Conservation (phyloP, 37 sponge, comb jelly and placozoan genomes). For the Oopsacas minuta region DNA sequence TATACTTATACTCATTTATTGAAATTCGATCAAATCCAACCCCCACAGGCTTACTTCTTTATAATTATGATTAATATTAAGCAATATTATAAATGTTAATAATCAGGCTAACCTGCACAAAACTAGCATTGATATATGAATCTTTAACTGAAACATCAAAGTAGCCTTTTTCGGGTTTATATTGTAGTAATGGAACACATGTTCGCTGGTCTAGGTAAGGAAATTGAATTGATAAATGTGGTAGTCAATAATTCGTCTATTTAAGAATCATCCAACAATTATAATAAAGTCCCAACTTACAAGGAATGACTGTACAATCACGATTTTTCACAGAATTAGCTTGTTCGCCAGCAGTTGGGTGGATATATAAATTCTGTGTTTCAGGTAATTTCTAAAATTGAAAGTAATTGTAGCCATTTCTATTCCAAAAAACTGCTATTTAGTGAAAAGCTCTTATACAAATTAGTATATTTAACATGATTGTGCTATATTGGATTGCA, state of each 20-base stretch:
- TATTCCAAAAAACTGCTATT: neutral
- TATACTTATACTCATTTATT: too few species aligned
- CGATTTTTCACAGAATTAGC: neutral
- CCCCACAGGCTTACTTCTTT: too few species aligned
- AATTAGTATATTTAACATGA: too few species aligned
- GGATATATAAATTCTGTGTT: neutral
- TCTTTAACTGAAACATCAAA: neutral
- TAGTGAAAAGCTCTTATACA: too few species aligned
- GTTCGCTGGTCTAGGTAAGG: neutral
- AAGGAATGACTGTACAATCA: neutral
- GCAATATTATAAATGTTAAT: too few species aligned
- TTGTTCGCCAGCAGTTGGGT: neutral
- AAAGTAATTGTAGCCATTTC: neutral
- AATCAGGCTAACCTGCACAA: constrained; percentile 12
- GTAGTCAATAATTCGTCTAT: too few species aligned
- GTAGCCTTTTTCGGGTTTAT: neutral
- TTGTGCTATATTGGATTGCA: too few species aligned
- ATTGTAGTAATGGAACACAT: constrained; percentile 3
- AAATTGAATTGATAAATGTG: too few species aligned
- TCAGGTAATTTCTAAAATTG: neutral
- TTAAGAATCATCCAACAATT: neutral
- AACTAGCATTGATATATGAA: neutral
- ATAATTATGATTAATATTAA: too few species aligned
- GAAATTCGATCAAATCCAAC: too few species aligned
- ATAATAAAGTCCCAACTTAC: neutral